These are phyloP conservation scores for Myotis planiceps DNA, from an alignment of 2,797 vertebrate species.

Conservation along the genomic window DNA sequence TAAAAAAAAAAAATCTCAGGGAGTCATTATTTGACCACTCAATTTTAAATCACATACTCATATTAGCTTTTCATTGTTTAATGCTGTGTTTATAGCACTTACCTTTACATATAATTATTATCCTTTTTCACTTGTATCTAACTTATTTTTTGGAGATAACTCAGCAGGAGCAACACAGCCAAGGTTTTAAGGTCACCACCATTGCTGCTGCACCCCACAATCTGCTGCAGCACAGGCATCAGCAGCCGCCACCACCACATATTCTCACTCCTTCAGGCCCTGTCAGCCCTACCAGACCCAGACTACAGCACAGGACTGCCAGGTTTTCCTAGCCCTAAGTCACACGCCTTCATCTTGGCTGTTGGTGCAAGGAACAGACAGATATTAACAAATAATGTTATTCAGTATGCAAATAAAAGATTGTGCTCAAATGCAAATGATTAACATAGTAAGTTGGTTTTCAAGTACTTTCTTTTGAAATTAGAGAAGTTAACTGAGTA, in stretches of 20 bases:
- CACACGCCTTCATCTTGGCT: not conserved
- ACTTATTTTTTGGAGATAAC: not conserved
- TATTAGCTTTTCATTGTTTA: not conserved
- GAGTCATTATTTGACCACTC: not conserved
- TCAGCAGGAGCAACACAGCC: not conserved
- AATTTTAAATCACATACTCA: not conserved
- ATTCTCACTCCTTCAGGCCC: accelerated
- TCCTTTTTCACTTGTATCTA: not conserved
- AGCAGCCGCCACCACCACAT: accelerated
- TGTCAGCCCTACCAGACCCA: not conserved
- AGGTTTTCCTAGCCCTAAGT: not conserved
- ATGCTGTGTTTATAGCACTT: not conserved
- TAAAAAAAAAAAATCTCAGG: not conserved
- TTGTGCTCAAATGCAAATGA: not conserved
- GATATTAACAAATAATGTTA: not conserved
- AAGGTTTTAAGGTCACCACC: not conserved
- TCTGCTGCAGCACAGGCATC: not conserved
- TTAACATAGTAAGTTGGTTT: not conserved
- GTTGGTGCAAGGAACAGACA: not conserved
- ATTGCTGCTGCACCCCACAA: too few relatives aligned
- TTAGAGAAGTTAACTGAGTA: not conserved
- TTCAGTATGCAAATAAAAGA: not conserved
- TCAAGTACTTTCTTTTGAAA: not conserved
- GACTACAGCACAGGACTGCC: accelerated
- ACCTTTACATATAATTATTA: not conserved